Conservation (phyloP, 2,888 invertebrate species). For the Eupithecia subumbrata region DNA sequence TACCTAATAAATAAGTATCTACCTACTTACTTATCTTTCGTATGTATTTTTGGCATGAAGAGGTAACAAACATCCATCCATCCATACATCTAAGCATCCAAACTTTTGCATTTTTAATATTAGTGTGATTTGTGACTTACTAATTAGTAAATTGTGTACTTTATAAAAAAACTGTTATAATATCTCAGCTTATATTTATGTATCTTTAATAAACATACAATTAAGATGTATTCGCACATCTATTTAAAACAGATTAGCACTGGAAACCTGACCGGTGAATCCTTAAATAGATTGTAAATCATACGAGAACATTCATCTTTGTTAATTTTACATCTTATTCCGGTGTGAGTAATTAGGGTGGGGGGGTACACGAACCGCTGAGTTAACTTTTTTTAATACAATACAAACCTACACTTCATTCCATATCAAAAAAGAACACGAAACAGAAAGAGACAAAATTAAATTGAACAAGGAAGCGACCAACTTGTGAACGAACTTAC, state of each 20-base stretch:
- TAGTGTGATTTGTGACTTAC: too few species aligned
- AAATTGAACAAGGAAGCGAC: background rate
- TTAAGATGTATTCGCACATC: constrained; percentile 2
- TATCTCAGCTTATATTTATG: too few species aligned
- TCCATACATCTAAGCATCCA: too few species aligned
- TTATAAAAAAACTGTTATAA: too few species aligned
- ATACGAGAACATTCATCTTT: constrained; percentile 50
- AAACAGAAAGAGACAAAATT: background rate
- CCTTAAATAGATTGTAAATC: constrained; percentile 48
- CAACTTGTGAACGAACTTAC: background rate
- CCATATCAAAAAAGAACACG: background rate
- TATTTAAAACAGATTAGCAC: constrained; percentile 31
- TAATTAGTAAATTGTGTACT: too few species aligned
- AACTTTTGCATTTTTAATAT: too few species aligned
- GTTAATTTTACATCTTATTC: background rate
- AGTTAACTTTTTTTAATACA: background rate
- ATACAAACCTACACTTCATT: background rate
- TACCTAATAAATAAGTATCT: too few species aligned
- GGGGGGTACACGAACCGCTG: background rate
- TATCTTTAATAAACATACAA: background rate
- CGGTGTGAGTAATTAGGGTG: background rate
- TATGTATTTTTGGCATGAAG: too few species aligned
- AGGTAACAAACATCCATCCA: too few species aligned
- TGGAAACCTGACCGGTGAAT: constrained; percentile 13
- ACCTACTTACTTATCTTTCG: too few species aligned